A percentile compares a stretch with the other conserved stretches of the same genome.
These are phyloP conservation scores for Dipodomys spectabilis DNA, from an alignment of 2,113 vertebrate species.

Conservation along the genomic window DNA sequence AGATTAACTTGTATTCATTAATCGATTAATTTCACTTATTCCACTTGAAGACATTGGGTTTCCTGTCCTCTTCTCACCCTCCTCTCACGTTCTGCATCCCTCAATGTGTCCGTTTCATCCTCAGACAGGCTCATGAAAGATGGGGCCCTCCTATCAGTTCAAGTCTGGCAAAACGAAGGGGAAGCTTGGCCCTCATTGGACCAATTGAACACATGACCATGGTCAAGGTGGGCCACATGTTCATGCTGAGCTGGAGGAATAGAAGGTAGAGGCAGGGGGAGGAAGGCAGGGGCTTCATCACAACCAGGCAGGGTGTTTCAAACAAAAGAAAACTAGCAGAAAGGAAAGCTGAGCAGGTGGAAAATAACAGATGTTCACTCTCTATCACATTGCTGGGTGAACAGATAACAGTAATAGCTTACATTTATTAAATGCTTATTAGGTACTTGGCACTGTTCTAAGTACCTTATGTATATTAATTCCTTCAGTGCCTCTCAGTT, in stretches of 20 bases:
- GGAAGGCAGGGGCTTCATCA: not conserved
- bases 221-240: not conserved
- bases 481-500: conserved; percentile 42
- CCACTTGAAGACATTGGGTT: no score
- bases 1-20: no score
- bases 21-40: no score
- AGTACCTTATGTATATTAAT: conserved; percentile 62
- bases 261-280: not conserved
- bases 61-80: no score
- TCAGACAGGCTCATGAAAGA: not conserved
- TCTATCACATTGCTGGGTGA: conserved; percentile 9
- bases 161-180: not conserved
- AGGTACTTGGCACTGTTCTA: not conserved
- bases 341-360: conserved; percentile 30
- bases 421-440: conserved; percentile 62
- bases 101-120: not conserved
- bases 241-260: not conserved
- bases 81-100: not conserved
- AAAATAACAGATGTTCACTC: conserved; percentile 40
- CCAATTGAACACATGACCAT: not conserved
- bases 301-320: not conserved
- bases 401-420: conserved; percentile 60
- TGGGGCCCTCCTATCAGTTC: not conserved
- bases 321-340: conserved; percentile 43
- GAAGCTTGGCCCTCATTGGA: not conserved